These are phyloP conservation scores for Patagioenas fasciata DNA, from an alignment of 2,113 vertebrate species.

Conservation along the genomic window DNA sequence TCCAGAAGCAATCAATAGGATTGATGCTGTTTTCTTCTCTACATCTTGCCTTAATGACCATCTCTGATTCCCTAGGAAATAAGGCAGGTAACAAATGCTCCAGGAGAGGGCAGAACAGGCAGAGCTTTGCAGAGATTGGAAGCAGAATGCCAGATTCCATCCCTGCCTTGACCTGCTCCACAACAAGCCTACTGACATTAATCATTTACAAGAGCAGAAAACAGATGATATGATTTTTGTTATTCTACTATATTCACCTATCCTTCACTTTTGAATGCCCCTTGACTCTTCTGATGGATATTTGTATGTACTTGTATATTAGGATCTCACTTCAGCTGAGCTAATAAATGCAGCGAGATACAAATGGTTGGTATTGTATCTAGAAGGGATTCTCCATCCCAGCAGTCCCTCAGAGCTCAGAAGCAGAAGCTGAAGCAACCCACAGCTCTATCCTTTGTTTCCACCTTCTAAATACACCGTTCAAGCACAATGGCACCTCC, in stretches of 20 bases:
- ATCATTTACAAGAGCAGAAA: not conserved
- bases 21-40: not conserved
- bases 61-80: not conserved
- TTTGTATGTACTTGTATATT: not conserved
- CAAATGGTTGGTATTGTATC: not conserved
- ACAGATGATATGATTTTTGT: not conserved
- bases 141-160: not conserved
- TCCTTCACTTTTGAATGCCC: not conserved
- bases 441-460: not conserved
- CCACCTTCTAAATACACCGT: not conserved
- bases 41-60: not conserved
- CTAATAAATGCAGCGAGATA: not conserved
- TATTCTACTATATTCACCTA: not conserved
- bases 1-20: constrained; percentile 15
- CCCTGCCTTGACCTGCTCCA: not conserved
- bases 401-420: not conserved
- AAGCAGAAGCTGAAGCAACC: not conserved
- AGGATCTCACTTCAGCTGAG: not conserved
- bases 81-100: not conserved
- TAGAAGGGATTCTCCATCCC: not conserved
- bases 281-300: not conserved
- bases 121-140: not conserved
- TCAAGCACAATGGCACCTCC: not conserved
- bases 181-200: not conserved
- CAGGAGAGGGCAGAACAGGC: not conserved